phyloP scores from a whole-genome alignment of 2,888 invertebrate species.

The Rhopalosiphum nymphaeae region DNA sequence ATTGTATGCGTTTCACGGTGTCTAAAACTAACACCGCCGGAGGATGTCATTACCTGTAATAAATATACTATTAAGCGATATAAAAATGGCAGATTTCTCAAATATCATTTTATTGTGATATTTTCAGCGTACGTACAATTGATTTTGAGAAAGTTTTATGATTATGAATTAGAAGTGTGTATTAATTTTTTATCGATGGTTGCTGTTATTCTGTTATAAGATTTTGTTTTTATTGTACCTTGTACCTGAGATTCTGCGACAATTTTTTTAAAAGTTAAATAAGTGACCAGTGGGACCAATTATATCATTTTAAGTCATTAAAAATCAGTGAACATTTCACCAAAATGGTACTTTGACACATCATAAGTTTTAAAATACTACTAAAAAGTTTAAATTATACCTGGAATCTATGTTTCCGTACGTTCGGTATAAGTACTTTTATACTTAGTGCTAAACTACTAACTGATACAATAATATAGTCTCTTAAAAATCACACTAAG shows the following conservation, averaged over 20 bases:
- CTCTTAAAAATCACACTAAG: not conserved
- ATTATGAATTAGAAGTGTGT: not conserved
- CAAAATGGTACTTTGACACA: not conserved
- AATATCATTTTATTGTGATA: not conserved
- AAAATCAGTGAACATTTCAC: not conserved
- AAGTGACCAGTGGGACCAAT: not conserved
- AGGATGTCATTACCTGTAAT: not conserved
- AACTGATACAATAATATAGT: not conserved
- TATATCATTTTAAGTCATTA: not conserved
- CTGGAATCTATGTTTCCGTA: too few relatives aligned
- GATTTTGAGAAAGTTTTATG: not conserved
- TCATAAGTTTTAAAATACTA: not conserved
- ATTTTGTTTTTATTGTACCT: not conserved
- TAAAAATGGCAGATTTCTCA: not conserved
- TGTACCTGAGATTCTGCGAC: not conserved
- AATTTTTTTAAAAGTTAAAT: not conserved
- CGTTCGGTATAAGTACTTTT: not conserved
- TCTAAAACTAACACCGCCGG: not conserved
- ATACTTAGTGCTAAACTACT: not conserved
- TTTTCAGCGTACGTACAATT: not conserved
- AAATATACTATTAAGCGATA: not conserved
- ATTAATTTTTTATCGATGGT: not conserved
- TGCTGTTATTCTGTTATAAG: not conserved
- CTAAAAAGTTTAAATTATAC: not conserved
- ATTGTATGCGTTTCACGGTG: not conserved